Evolutionary conservation across 2,888 invertebrate species (phyloP).

Genomic region (Tiliacea aurago): DNA sequence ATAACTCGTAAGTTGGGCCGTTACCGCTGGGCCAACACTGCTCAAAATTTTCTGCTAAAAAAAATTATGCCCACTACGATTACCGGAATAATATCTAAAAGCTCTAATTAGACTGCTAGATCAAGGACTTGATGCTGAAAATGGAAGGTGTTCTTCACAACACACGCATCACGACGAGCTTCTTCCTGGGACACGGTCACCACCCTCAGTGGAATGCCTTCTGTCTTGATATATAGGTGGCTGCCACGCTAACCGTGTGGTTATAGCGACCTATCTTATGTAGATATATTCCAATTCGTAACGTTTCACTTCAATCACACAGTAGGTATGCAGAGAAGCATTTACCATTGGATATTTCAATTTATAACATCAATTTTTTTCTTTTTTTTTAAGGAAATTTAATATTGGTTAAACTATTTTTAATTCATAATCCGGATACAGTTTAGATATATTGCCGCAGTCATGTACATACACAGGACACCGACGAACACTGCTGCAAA

Average conservation of each 20-base stretch:
- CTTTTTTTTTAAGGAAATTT: background rate
- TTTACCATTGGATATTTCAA: background rate
- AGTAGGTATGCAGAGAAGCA: background rate
- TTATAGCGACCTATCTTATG: background rate
- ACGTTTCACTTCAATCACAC: background rate
- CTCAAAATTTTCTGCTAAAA: too few species aligned
- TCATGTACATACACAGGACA: slow-evolving; percentile 31
- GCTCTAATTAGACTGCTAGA: background rate
- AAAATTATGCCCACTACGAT: too few species aligned
- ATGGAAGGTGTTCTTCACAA: too few species aligned
- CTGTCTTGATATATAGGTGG: too few species aligned
- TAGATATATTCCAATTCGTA: too few species aligned
- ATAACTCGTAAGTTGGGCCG: too few species aligned
- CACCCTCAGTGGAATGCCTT: too few species aligned
- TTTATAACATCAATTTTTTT: background rate
- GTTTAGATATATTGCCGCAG: slow-evolving; percentile 12
- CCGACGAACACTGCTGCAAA: slow-evolving; percentile 21
- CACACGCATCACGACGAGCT: too few species aligned
- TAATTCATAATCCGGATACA: slow-evolving; percentile 21
- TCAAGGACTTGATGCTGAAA: background rate
- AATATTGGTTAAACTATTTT: background rate
- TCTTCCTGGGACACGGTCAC: too few species aligned
- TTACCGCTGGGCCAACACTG: too few species aligned
- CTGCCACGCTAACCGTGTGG: too few species aligned
- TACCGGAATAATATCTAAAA: background rate